A percentile compares a stretch with the other conserved stretches of the same genome.
Conservation (phyloP, 2,888 invertebrate genomes). For the Sepiola atlantica region DNA sequence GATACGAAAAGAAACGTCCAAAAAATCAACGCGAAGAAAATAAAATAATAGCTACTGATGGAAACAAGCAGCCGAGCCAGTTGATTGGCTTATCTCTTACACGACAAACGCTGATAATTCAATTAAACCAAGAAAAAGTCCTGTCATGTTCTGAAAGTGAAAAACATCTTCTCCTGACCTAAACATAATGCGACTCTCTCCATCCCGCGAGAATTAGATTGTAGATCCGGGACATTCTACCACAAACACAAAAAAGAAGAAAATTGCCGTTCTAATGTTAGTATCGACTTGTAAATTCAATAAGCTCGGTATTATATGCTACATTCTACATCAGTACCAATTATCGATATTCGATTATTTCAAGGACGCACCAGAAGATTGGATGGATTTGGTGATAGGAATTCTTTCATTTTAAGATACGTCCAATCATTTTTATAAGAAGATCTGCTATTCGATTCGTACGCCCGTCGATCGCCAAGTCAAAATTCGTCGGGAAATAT, state of each 20-base stretch:
- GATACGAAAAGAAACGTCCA: background rate
- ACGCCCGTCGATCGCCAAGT: background rate
- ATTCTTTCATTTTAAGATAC: background rate
- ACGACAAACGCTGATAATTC: background rate
- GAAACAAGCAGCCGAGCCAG: background rate
- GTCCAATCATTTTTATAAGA: no score
- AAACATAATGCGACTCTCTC: background rate
- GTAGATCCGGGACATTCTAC: background rate
- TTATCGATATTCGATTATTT: constrained; percentile 9
- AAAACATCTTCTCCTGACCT: background rate
- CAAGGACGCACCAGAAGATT: background rate
- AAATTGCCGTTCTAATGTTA: background rate
- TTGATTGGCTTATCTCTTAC: background rate
- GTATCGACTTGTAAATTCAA: background rate
- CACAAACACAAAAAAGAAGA: no score
- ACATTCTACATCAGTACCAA: background rate
- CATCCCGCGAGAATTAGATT: background rate
- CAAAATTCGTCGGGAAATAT: no score
- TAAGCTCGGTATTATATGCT: background rate
- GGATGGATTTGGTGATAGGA: background rate
- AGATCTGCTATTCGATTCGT: background rate
- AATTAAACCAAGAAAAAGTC: background rate
- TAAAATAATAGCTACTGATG: background rate
- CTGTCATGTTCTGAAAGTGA: background rate
- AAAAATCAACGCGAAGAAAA: background rate